Conservation (phyloP, 2,888 invertebrate species). For the Geophilus truncorum region DNA sequence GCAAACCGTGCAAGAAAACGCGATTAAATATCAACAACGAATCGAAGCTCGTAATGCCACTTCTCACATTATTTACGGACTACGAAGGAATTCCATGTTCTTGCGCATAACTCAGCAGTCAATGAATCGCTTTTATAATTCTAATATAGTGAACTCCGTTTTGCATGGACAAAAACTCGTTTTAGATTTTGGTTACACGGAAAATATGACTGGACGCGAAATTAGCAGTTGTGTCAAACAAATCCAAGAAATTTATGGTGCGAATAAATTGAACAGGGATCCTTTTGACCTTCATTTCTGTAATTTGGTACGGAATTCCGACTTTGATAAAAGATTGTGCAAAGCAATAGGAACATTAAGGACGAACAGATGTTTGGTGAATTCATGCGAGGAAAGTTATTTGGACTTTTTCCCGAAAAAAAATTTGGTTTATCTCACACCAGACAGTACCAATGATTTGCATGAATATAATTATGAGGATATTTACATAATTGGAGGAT, state of each 20-base stretch:
- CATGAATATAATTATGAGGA: slow-evolving; percentile 65
- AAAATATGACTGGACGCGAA: slow-evolving; percentile 69
- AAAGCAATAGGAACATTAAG: slow-evolving; percentile 62
- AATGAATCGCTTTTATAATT: slow-evolving; percentile 61
- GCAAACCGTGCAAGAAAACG: no score
- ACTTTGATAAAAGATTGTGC: slow-evolving; percentile 57
- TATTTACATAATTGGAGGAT: slow-evolving; percentile 56
- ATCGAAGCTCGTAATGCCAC: no score
- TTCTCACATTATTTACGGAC: slow-evolving; percentile 27
- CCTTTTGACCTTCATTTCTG: slow-evolving; percentile 78
- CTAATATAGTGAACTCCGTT: slow-evolving; percentile 52
- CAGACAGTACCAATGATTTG: slow-evolving; percentile 67
- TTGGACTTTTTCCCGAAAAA: slow-evolving; percentile 75
- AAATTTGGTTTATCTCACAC: slow-evolving; percentile 78
- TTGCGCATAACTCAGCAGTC: slow-evolving; percentile 61
- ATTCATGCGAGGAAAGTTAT: slow-evolving; percentile 65
- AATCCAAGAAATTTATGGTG: slow-evolving; percentile 63
- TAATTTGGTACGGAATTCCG: slow-evolving; percentile 57
- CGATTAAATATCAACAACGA: no score
- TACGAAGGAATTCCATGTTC: slow-evolving; percentile 54
- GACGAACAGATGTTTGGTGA: slow-evolving; percentile 66
- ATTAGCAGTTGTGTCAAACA: slow-evolving; percentile 71
- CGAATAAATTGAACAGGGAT: slow-evolving; percentile 64
- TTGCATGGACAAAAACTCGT: slow-evolving; percentile 69
- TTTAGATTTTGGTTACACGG: slow-evolving; percentile 75